These are phyloP conservation scores for Hemibagrus wyckioides DNA, from an alignment of 2,113 vertebrate species.

Conservation along the genomic window DNA sequence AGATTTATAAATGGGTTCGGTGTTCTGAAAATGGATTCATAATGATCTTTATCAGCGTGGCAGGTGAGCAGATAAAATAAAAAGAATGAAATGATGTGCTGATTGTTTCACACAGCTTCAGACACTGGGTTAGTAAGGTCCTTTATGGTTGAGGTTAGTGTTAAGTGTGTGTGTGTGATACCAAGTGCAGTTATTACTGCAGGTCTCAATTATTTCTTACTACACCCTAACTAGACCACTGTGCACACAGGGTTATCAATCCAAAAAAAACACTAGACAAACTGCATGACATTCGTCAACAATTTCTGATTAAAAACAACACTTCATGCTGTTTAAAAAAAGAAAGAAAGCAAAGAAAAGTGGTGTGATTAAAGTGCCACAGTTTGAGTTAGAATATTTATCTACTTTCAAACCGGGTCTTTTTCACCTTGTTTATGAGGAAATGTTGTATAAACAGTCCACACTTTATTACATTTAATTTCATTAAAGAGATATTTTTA, in stretches of 20 bases:
- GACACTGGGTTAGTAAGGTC: neutral
- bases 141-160: neutral
- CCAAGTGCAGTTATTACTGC: neutral
- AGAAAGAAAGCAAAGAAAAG: neutral
- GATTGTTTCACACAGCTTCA: neutral
- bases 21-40: conserved; percentile 25
- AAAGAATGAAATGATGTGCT: neutral
- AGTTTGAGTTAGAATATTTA: neutral
- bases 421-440: neutral
- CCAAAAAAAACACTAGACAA: neutral
- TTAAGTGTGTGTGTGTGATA: neutral
- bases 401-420: neutral
- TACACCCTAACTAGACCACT: neutral
- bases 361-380: neutral
- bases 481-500: neutral
- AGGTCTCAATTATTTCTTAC: neutral
- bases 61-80: neutral
- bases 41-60: conserved; percentile 14
- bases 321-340: neutral
- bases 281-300: neutral
- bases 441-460: neutral
- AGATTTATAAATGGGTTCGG: neutral
- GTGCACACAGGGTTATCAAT: neutral
- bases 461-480: neutral
- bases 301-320: neutral